A percentile compares a stretch with the other conserved stretches of the same genome.
phyloP scores from a whole-genome alignment of 2,888 invertebrate genomes.

The Trissolcus brochymenae region DNA sequence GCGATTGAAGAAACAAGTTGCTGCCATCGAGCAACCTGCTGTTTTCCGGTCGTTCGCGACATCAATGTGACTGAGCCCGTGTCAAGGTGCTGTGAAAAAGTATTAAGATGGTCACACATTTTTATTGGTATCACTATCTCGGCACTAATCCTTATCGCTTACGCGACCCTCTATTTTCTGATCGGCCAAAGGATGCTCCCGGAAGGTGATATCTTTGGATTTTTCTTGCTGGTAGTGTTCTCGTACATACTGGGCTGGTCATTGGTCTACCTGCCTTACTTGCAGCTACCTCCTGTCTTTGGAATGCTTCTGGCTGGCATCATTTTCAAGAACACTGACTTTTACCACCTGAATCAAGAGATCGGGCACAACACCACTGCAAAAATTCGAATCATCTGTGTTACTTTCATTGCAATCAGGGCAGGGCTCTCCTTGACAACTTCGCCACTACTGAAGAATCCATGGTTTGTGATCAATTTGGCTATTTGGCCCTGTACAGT shows the following conservation, averaged over 20 bases:
- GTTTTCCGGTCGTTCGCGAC: constrained; percentile 62
- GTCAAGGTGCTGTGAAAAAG: constrained; percentile 26
- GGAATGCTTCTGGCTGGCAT: constrained; percentile 82
- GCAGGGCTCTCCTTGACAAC: constrained; percentile 71
- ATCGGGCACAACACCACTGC: constrained; percentile 60
- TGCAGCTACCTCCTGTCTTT: constrained; percentile 79
- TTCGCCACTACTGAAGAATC: constrained; percentile 64
- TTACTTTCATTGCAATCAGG: constrained; percentile 70
- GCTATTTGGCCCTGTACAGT: constrained; percentile 69
- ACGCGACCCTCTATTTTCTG: constrained; percentile 64
- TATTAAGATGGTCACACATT: constrained; percentile 64
- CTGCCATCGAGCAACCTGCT: constrained; percentile 65
- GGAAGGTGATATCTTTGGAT: constrained; percentile 63
- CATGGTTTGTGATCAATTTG: constrained; percentile 63
- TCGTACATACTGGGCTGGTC: constrained; percentile 68
- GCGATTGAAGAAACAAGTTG: constrained; percentile 61
- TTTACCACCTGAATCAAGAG: constrained; percentile 66
- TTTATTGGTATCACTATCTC: constrained; percentile 62
- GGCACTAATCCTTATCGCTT: constrained; percentile 57
- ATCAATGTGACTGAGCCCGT: constrained; percentile 62
- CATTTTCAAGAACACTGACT: constrained; percentile 57
- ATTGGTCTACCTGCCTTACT: constrained; percentile 65
- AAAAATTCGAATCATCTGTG: constrained; percentile 69
- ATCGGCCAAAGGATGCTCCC: constrained; percentile 66
- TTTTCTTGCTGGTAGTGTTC: constrained; percentile 63